Evolutionary conservation across 2,113 vertebrate species (phyloP), one percentile per base, ranked within the genome.

Genomic region (Chaenogobius annularis): DNA sequence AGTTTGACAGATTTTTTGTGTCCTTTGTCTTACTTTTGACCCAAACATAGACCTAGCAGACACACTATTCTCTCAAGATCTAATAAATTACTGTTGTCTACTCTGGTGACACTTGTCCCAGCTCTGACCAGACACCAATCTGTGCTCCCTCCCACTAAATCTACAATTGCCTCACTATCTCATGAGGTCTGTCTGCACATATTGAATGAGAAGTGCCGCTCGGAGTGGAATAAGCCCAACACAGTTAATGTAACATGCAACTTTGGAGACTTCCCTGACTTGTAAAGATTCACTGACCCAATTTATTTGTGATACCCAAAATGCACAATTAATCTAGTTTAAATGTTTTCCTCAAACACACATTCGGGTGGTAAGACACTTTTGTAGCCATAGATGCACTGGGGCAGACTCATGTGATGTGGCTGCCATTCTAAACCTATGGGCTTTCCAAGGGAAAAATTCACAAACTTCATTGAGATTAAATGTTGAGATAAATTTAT

Each of bases 181-280:
- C 23, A 48, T 46, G 73, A n/a, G 14, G 44, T 20, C 56, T 55
- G 19, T 47, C 10, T 35, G n/a, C 8, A 11, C 22, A 64, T 40
- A 47, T 69, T 66, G 74, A 14, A 9, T 64, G 69, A 73, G 68
- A 71, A 79, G 70, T 75, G 69, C 70, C 61, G 54, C 37, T 37
- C 40, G 37, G 71, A 75, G 71, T 70, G 77, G 58, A 66, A 78
- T 88, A 80, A 84, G 85, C 80, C 69, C 26, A 43, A 55, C 56
- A 19, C 26, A 37, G 20, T 26, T 56, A 56, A 56, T 26, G 20
- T 4, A 56, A 23, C 12, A 26, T 23, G 5, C 55, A 17, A 52
- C 50, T 52, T 52, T 52, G 17, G 50, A 52, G 5, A 19, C 50
- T n/a, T 52, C 15, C 5, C 8, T 52, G 50, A 52, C 7, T 10